Evolutionary conservation across 2,113 vertebrate species (phyloP), one percentile per base, ranked within the genome.

Genomic region (Chascanopsetta lugubris): DNA sequence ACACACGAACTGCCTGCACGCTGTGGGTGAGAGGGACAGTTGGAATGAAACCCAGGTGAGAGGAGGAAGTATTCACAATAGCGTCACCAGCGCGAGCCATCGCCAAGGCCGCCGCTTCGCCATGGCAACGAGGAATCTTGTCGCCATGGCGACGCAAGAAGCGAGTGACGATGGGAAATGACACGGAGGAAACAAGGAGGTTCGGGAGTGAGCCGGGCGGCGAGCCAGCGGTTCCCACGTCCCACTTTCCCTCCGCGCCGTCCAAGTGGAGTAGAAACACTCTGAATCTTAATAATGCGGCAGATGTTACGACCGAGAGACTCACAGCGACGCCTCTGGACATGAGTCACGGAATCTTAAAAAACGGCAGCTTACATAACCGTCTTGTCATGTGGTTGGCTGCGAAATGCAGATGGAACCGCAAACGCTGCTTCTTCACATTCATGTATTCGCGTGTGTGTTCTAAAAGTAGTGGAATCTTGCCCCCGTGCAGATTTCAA

Each of bases 101-200:
- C 30, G 0, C 73, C 42, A 56, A 43, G 61, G 59, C 46, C 60
- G 50, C 68, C 34, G 5, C 30, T 79, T 87, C 0, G 47, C 80
- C 79, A 80, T 85, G 71, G 82, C 84, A 82, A 82, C 81, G 27
- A 54, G 54, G 25, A 53, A 65, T 77, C 43, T 50, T 15, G 56
- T 73, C 18, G 7, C 81, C 65, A 78, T 67, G 79, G 77, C 50
- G 72, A 84, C 76, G 29, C 8, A 25, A 54, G 42, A 54, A 65
- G 58, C 2, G 1, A 51, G 54, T 6, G 25, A 62, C 26, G n/a
- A n/a, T 38, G 59, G 58, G 27, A 81, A 72, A 58, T 74, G 56
- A 80, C 50, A 68, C 40, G 42, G 26, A 65, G 27, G 29, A 75
- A 76, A 61, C 8, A 12, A 58, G 58, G 12, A 58, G 58, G 70